Evolutionary conservation across 2,797 vertebrate genomes (phyloP).

Genomic region (Lepilemur ruficaudatus): DNA sequence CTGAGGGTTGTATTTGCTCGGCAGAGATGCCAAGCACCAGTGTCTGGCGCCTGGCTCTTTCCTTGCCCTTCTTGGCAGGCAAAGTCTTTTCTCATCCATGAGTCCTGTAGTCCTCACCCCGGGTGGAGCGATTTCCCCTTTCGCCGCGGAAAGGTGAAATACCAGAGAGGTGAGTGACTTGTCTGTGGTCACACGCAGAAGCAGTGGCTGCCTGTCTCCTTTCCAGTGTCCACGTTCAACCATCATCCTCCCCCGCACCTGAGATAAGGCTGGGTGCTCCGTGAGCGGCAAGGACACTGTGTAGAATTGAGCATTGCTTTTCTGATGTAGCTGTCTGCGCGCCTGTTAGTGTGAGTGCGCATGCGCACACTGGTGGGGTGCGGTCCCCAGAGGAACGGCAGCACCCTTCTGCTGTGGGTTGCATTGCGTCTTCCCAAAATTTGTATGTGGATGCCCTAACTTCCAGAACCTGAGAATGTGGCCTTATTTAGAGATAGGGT

Average conservation of each 20-base stretch:
- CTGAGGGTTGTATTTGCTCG: neutral
- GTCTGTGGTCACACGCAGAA: neutral
- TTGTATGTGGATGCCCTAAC: neutral
- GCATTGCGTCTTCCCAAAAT: neutral
- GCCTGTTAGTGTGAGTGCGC: neutral
- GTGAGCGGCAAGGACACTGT: conserved; percentile 22
- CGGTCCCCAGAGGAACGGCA: neutral
- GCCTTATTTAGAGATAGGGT: neutral
- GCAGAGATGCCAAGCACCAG: neutral
- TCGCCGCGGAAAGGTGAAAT: neutral
- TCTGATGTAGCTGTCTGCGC: neutral
- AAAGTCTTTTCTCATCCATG: neutral
- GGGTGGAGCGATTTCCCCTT: neutral
- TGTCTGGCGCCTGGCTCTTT: neutral
- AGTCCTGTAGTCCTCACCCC: neutral
- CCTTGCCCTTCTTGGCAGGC: neutral
- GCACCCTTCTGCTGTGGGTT: neutral
- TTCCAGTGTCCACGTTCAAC: neutral
- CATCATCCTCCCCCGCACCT: neutral
- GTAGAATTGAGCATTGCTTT: conserved; percentile 32
- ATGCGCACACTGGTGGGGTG: neutral
- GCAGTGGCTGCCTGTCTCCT: neutral
- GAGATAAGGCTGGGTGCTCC: neutral
- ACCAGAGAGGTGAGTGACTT: neutral
- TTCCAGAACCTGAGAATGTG: neutral